Percentiles rank a stretch among this genome's conserved stretches.
Evolutionary conservation across 2,113 vertebrate genomes (phyloP).

Genomic region (Hassar affinis): DNA sequence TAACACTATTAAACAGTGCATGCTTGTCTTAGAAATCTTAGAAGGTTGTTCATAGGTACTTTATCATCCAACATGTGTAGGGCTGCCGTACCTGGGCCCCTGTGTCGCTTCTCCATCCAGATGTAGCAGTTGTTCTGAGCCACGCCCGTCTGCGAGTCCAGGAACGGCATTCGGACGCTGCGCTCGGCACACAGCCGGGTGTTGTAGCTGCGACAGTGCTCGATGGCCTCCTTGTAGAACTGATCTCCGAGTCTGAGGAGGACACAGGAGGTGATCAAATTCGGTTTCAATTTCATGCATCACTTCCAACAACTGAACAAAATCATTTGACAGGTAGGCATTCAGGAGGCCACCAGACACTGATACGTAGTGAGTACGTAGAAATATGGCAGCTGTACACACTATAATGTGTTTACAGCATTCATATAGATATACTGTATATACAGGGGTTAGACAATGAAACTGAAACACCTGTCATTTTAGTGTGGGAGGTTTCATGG

Average conservation of each 20-base stretch:
- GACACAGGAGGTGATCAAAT: too few species aligned
- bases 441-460: too few species aligned
- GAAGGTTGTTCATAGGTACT: background rate
- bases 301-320: too few species aligned
- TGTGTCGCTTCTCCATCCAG: slow-evolving; percentile 97
- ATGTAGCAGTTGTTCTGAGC: slow-evolving; percentile 99
- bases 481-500: too few species aligned
- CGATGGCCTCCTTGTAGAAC: slow-evolving; percentile 97
- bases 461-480: too few species aligned
- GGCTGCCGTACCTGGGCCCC: slow-evolving; percentile 85
- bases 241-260: slow-evolving; percentile 88
- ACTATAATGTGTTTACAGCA: too few species aligned
- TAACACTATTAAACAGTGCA: too few species aligned
- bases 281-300: too few species aligned
- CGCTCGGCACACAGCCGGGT: slow-evolving; percentile 93
- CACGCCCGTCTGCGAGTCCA: slow-evolving; percentile 94
- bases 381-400: too few species aligned
- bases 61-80: background rate
- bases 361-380: background rate
- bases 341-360: background rate
- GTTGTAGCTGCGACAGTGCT: slow-evolving; percentile 97
- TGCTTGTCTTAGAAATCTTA: too few species aligned
- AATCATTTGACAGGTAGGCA: background rate
- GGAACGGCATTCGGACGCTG: slow-evolving; percentile 92
- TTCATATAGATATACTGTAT: too few species aligned